Evolutionary conservation across 1,140 invertebrate species (phyloP), one percentile per base, ranked within the genome.

Genomic region (Drosophila simulans): DNA sequence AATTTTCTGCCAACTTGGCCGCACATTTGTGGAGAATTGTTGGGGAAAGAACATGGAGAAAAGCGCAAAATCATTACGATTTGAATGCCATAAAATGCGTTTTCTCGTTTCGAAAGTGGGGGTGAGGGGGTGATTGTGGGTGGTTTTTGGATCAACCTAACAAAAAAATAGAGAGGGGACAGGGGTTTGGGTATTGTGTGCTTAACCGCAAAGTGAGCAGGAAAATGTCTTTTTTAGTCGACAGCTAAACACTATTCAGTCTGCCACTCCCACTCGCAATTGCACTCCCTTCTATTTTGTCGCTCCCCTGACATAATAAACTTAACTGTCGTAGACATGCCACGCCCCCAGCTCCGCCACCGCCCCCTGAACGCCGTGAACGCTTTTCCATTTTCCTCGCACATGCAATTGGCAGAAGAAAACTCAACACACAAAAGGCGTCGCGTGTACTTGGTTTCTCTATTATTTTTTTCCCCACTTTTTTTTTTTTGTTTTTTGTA

Each of bases 71-170:
- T 81, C 66, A 81, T 81, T 81, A 77, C 73, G 60, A 81, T 81
- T 82, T 81, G 78, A 81, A 82, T 81, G 72, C 60, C 79, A 77
- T 81, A 72, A 80, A 76, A 73, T 80, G 71, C 70, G 64, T 70
- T 55, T 58, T 80, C 64, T 77, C 37, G 49, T 35, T 62, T 55
- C 11, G 57, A 4, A 43, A n/a, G 35, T 17, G n/a, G 34, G 10
- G 17, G 0, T 11, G 8, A 1, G 5, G 15, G 42, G n/a, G 17
- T 17, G 17, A 17, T 10, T 10, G n/a, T 5, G n/a, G 8, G 42
- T 37, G n/a, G 39, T 12, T n/a, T 35, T 40, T 31, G 31, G 31
- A 31, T 31, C 31, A 31, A 8, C 31, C 7, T 10, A 8, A 8
- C 7, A 31, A 8, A 8, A 31, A 31, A 31, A 31, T 31, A 0